Evolutionary conservation across 2,888 invertebrate species (phyloP), one percentile per base, ranked within the genome.

Genomic region (Phengaris alcon): DNA sequence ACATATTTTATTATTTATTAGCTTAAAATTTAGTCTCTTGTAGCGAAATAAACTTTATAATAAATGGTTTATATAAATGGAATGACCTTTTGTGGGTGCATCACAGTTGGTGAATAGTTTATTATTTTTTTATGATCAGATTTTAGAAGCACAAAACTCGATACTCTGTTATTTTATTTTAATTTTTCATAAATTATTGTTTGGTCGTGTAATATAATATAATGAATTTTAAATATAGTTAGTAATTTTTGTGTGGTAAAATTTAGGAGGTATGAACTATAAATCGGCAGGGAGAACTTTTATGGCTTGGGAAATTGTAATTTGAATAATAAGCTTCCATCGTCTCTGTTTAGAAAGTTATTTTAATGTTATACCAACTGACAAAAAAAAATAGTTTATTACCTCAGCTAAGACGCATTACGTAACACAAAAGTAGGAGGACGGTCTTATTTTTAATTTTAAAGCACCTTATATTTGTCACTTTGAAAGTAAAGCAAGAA

Each of bases 81-180:
- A 64, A 64, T 35, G 6, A 35, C 35, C 64, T 35, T 59, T 35
- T 35, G 64, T 64, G 35, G 64, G 64, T 12, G 64, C 64, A 64
- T 35, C 35, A 35, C 64, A 64, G 64, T 64, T 64, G 64, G 35
- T 44, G 12, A 64, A 35, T 35, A 35, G 35, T 64, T 35, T 64
- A 64, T 35, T 64, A 44, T 64, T 64, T 35, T 52, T 52, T 64
- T 64, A 64, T 44, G 64, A 6, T 44, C 52, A 44, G 15, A 35
- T 35, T 35, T 35, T 4, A 35, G 4, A 59, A 59, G 8, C 64
- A 10, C 44, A 64, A 64, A 64, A 64, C 35, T 64, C 64, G 35
- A 64, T 64, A 64, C 64, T 64, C 12, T 44, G 22, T 64, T 64
- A 10, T 64, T 64, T 64, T 64, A 64, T 64, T 35, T 64, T 44